These are phyloP conservation scores for Triops longicaudatus DNA, from an alignment of 1,140 invertebrate genomes.

Conservation along the genomic window DNA sequence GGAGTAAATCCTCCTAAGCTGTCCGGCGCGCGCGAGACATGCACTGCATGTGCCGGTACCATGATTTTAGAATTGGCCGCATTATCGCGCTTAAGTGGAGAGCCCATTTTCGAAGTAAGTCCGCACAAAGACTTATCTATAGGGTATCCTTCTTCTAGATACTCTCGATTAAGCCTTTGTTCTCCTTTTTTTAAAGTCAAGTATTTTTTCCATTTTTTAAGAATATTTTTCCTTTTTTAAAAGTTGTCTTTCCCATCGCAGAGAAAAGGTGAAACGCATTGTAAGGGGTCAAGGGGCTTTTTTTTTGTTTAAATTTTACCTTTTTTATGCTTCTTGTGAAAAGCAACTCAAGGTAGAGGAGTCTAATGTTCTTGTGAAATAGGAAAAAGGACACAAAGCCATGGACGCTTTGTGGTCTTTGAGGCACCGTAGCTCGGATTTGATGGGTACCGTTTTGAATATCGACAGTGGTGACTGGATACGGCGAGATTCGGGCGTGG, in stretches of 20 bases:
- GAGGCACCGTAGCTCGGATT: conserved; percentile 78
- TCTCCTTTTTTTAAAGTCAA: background rate
- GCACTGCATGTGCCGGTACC: conserved; percentile 96
- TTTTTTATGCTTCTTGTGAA: background rate
- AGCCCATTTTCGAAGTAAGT: conserved; percentile 76
- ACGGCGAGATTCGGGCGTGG: conserved; percentile 87
- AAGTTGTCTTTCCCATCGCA: no score
- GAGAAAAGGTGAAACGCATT: no score
- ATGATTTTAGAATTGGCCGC: conserved; percentile 97
- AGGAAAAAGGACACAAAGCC: conserved; percentile 84
- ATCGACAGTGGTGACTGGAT: conserved; percentile 98
- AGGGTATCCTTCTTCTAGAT: no score
- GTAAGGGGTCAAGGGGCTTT: background rate
- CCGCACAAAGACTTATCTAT: no score
- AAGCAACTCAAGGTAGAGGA: background rate
- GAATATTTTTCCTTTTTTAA: background rate
- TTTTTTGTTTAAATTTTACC: background rate
- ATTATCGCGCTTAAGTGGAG: conserved; percentile 81
- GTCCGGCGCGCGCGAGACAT: conserved; percentile 76
- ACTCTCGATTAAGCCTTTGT: no score
- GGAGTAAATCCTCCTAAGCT: conserved; percentile 70
- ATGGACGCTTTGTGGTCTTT: conserved; percentile 97
- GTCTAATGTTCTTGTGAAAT: conserved; percentile 29
- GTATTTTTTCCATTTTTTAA: no score
- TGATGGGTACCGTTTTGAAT: conserved; percentile 90